Base-by-base conservation (phyloP, 2,113 vertebrate genomes). In the Pseudolaguvia tuberculata region DNA sequence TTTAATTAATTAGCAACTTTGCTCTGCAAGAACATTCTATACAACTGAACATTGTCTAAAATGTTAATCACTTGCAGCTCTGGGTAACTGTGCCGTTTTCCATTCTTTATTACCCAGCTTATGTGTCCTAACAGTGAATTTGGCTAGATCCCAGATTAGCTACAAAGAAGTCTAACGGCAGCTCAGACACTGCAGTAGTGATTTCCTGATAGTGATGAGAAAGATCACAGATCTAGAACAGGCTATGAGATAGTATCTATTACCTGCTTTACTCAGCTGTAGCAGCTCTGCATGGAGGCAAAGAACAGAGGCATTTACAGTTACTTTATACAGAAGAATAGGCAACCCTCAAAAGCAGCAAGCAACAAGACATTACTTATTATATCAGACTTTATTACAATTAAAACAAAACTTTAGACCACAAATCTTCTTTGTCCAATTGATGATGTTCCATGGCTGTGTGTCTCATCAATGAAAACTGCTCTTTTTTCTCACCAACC, bases 181-280 rank as follows among this genome's bases (percentile, higher is more conserved):
- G 14, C 61, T 67, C 62, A 67, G 52, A 75, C 52, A 67, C 62
- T 25, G 21, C 4, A 2, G 3, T 66, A 47, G 21, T 66, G 62
- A 57, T 53, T 20, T 42, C 15, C 29, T 20, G 35, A 14, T 29
- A 67, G 62, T 56, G 63, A 75, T 57, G 53, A 68, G 73, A 75
- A 50, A 70, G 63, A 75, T 75, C 62, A 67, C 51, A 75, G 62
- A 39, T 25, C 52, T 35, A 68, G 62, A 47, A 6, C 5, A 25
- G 62, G 50, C 14, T 2, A 27, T 6, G 73, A 67, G 63, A 75
- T 56, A 57, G 13, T 42, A 67, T 75, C 73, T 57, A 67, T 50
- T 75, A 68, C 35, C 72, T 14, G 72, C 17, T 45, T 51, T 7
- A 42, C 39, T 67, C 62, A 67, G 52, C 7, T 47, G 55, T 35